Evolutionary conservation across 2,113 vertebrate species (phyloP).

Genomic region (Bubo bubo): DNA sequence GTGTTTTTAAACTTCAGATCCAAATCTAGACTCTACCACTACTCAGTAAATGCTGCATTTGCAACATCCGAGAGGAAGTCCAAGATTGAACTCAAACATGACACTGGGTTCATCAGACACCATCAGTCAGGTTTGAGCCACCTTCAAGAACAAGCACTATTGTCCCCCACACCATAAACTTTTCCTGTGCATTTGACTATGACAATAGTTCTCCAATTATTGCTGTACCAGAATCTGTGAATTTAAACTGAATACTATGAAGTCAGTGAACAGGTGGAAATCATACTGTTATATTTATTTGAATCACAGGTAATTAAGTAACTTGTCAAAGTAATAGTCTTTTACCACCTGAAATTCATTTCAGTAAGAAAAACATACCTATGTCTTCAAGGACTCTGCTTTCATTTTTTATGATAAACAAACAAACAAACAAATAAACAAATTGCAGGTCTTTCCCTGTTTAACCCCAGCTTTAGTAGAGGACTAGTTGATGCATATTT

Average conservation of each 20-base stretch:
- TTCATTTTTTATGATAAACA: neutral
- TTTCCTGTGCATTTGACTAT: neutral
- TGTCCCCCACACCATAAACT: neutral
- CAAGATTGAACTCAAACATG: neutral
- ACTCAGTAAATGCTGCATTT: neutral
- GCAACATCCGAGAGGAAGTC: neutral
- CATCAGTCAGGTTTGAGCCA: fast-evolving
- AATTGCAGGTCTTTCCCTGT: fast-evolving
- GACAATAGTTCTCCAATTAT: neutral
- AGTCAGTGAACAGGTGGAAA: neutral
- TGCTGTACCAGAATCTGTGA: neutral
- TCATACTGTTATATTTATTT: neutral
- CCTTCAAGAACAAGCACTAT: neutral
- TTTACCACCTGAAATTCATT: fast-evolving
- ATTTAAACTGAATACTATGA: neutral
- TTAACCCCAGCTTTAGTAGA: neutral
- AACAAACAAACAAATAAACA: neutral
- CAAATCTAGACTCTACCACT: neutral
- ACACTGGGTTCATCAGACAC: neutral
- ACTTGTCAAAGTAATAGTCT: neutral
- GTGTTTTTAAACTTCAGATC: neutral
- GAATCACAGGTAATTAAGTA: neutral
- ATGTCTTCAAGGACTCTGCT: neutral
- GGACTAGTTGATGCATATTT: fast-evolving
- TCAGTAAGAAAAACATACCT: neutral